Conservation (phyloP, 2,888 invertebrate species). For the Aspidiotus destructor region DNA sequence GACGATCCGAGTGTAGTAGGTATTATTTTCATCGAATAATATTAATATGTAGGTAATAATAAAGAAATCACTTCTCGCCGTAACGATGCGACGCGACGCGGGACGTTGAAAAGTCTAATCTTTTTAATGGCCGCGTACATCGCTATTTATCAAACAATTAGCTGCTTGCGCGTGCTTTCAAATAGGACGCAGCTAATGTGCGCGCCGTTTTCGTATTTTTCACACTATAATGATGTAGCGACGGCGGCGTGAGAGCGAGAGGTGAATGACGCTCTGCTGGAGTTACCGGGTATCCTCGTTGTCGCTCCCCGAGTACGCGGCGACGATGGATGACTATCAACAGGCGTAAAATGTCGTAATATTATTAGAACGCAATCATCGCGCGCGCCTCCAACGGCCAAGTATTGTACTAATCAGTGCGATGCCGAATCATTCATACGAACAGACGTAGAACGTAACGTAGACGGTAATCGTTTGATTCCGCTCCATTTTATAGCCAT, state of each 20-base stretch:
- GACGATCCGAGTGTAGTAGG: too few relatives aligned
- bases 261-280: neutral
- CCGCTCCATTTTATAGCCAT: constrained; percentile 12
- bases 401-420: constrained; percentile 20
- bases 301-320: constrained; percentile 3
- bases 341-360: constrained; percentile 23
- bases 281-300: too few relatives aligned
- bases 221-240: neutral
- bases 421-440: constrained; percentile 27
- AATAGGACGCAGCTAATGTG: constrained; percentile 17
- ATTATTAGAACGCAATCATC: constrained; percentile 5
- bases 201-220: constrained; percentile 23
- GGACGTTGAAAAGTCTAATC: too few relatives aligned
- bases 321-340: constrained; percentile 16
- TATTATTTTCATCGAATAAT: too few relatives aligned
- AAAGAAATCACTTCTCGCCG: too few relatives aligned
- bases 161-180: constrained; percentile 28
- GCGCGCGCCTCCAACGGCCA: constrained; percentile 22
- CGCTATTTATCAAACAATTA: constrained; percentile 27
- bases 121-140: constrained; percentile 26
- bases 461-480: constrained; percentile 30
- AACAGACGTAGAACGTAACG: constrained; percentile 26
- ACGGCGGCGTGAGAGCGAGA: constrained; percentile 9
- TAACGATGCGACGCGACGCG: too few relatives aligned
- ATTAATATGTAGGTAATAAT: too few relatives aligned